Base-by-base conservation (phyloP, 2,113 vertebrate genomes). In the Cnemophilus loriae region DNA sequence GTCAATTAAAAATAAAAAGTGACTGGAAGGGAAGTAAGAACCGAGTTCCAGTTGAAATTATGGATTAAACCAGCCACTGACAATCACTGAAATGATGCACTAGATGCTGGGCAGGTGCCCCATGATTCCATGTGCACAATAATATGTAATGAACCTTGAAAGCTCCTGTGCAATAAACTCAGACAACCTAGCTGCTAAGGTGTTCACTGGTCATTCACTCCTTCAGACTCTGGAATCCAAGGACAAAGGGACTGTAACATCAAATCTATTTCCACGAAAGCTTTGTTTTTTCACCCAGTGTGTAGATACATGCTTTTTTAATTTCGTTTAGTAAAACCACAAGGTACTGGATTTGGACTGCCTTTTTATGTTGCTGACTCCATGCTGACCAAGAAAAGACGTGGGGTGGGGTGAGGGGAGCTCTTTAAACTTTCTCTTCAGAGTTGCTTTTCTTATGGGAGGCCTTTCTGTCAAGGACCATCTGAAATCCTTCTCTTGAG, bases 1-100 rank as follows among this genome's bases (percentile, higher is more conserved):
- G 42, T 89, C 42, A 77, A 65, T 64, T 87, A 55, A 84, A 69
- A 93, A 88, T 82, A 52, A 79, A 71, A 90, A 74, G 42, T 63
- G 26, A 78, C 46, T 33, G 57, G 37, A 90, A 91, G 71, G 26
- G 19, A 84, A 92, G 30, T 23, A 69, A 57, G 42, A 87, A 7
- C 21, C 56, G 77, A 74, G 30, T 89, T 87, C 56, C 26, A 59
- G 35, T n/a, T 87, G 41, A 89, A 75, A 78, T 70, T 71, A 52
- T 1, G 6, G n/a, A 69, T 84, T 46, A 88, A 84, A 82, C 20
- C 22, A 41, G 50, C 83, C 27, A 10, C 60, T 85, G 52, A 27
- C 44, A 50, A 17, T 84, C 55, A 49, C 35, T 77, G 74, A 82
- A 88, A 64, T 52, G 24, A n/a, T 91, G 69, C 74, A 32, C 73